Base-by-base conservation (phyloP, 2,888 invertebrate genomes). In the Drosophila cracens region DNA sequence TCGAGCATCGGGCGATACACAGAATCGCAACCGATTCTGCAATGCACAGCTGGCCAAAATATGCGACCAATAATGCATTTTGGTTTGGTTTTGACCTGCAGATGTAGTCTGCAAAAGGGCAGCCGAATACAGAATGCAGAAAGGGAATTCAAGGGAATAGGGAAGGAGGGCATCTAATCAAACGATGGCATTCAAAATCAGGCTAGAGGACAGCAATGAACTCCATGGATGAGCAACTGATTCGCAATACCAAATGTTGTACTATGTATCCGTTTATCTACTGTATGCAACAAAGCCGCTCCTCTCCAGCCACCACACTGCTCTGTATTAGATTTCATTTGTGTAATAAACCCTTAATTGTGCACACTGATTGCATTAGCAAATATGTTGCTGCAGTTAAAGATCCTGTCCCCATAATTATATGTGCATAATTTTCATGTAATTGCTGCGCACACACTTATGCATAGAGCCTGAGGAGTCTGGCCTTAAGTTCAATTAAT, bases 321-420 rank as follows among this genome's bases (percentile, higher is more conserved):
- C 31, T 43, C 64, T 34, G 52, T 54, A 70, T 57, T 56, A 62
- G 74, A 71, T 76, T 79, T 71, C 74, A 86, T 86, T 88, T 75
- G 74, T 67, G 67, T 74, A 82, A 79, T 86, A 84, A 87, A 77
- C 77, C 79, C 84, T 88, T 79, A 82, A 88, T 87, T 88, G 82
- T 88, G 79, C 76, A 60, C 74, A 81, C 76, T 88, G 82, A 88
- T 87, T 87, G 81, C 87, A 86, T 86, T 79, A 70, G 77, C 83
- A 88, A 83, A 80, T 87, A 82, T 79, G 70, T 56, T 38, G 67
- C 64, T 57, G 56, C 70, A 67, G 77, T 70, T 70, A 70, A 66
- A 69, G 71, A 75, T 43, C 54, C 60, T 27, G 57, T 27, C 57
- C 38, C 21, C 54, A 74, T 70, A 83, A 87, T 79, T 79, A 81